Evolutionary conservation across 1,140 invertebrate genomes (phyloP).

Genomic region (Arion vulgaris): DNA sequence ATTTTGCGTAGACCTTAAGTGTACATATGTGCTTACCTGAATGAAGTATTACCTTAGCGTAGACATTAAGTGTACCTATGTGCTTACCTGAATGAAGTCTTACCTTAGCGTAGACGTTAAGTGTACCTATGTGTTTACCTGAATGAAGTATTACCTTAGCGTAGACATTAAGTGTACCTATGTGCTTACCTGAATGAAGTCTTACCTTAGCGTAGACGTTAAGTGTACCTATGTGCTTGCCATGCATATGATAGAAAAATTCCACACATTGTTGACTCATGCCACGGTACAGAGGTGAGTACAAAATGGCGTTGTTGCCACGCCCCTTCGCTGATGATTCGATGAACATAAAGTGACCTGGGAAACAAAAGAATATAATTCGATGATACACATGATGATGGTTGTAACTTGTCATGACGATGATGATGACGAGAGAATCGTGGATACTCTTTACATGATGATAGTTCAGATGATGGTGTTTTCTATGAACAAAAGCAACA

Average conservation of each 20-base stretch:
- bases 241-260: constrained; percentile 70
- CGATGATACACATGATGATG: too few relatives aligned
- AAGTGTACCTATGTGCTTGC: constrained; percentile 62
- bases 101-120: too few relatives aligned
- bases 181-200: constrained; percentile 60
- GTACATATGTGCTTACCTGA: too few relatives aligned
- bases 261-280: constrained; percentile 61
- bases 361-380: neutral
- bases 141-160: constrained; percentile 64
- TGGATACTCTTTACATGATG: too few relatives aligned
- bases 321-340: constrained; percentile 57
- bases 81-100: too few relatives aligned
- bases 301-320: constrained; percentile 57
- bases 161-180: constrained; percentile 68
- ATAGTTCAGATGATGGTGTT: too few relatives aligned
- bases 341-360: constrained; percentile 65
- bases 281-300: constrained; percentile 59
- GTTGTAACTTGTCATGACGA: too few relatives aligned
- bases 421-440: too few relatives aligned
- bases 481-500: too few relatives aligned
- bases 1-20: too few relatives aligned
- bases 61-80: constrained; percentile 67
- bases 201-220: constrained; percentile 67
- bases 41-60: constrained; percentile 64
- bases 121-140: too few relatives aligned